Evolutionary conservation across 2,888 invertebrate species (phyloP), one percentile per base, ranked within the genome.

Genomic region (Macaria liturata): DNA sequence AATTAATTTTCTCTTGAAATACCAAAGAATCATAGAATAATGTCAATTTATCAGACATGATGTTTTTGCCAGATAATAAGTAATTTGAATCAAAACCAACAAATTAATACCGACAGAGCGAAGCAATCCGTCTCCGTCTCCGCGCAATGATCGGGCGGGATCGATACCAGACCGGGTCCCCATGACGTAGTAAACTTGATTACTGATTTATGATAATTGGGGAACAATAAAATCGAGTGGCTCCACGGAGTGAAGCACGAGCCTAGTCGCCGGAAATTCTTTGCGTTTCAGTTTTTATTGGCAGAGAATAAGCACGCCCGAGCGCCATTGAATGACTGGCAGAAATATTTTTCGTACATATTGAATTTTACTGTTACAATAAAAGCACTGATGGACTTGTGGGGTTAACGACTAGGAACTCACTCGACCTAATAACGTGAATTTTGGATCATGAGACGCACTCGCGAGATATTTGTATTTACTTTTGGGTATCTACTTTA

Each of bases 171-270:
- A 66, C 68, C 59, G 58, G 60, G 57, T 43, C 39, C 47, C 64
- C 58, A 72, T 74, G 72, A 72, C 68, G 73, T 71, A 72, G 68
- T 69, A 68, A 70, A 71, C 68, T 70, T 74, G 71, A 77, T 75
- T 78, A 80, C 72, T 67, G 71, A 78, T 78, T 78, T 72, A 80
- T 76, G 71, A 75, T 76, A 76, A 77, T 73, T 75, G 75, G 62
- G 61, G 61, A 67, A 74, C 71, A 74, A 74, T 76, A 76, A 75
- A 76, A 69, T 71, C 68, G 70, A 75, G 68, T 74, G 63, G 64
- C 62, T 64, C 62, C 60, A 61, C 64, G 59, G 56, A 49, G 62
- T 57, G 64, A 54, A 61, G 66, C 57, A 57, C 57, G 60, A 55
- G 57, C 60, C 55, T 52, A 40, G 46, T 58, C 63, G 59, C 59